Evolutionary conservation across 1,140 invertebrate genomes (phyloP), one percentile per base, ranked within the genome.

Genomic region (Mamestra configurata): DNA sequence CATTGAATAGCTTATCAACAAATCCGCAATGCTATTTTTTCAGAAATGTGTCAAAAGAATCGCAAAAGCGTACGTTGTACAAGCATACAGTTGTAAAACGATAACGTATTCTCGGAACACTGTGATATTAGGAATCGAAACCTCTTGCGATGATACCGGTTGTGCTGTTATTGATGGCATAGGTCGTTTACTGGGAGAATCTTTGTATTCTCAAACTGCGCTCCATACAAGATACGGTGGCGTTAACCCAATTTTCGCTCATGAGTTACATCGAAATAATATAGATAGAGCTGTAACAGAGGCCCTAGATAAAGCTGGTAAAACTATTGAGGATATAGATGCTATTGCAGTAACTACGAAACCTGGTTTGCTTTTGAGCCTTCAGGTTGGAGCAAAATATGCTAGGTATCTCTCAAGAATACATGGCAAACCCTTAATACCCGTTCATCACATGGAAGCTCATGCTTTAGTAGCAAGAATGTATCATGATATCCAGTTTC

Each of bases 401-500:
- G 98, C 97, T 1, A 98, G 98, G 89, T 95, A 97, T 88, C 89
- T 99, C 27, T 96, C 97, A 27, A 95, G 95, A 81, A 93, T 95
- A 71, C 96, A 96, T 83, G 96, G 96, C 0, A 98, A 98, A 93
- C 98, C 98, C 5, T 95, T 99, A 82, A 98, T 99, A 89, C 98
- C 99, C 0, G 98, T 99, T 85, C 99, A 99, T 96, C 99, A 99
- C 85, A 99, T 99, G 99, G 97, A 99, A 96, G 99, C 99, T 8
- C 99, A 99, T 96, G 98, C 99, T n/a, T 93, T 99, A 72, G 98
- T 97, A 22, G 96, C 96, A 15, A 95, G 98, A 89, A 97, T 99
- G 86, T 94, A 95, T 85, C 76, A 93, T 77, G 77, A 82, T 73
- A 95, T 99, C 59, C 92, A 97, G 68, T 99, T 98, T 96, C 99